phyloP scores from a whole-genome alignment of 1,140 invertebrate genomes.

The Neodiprion fabricii region DNA sequence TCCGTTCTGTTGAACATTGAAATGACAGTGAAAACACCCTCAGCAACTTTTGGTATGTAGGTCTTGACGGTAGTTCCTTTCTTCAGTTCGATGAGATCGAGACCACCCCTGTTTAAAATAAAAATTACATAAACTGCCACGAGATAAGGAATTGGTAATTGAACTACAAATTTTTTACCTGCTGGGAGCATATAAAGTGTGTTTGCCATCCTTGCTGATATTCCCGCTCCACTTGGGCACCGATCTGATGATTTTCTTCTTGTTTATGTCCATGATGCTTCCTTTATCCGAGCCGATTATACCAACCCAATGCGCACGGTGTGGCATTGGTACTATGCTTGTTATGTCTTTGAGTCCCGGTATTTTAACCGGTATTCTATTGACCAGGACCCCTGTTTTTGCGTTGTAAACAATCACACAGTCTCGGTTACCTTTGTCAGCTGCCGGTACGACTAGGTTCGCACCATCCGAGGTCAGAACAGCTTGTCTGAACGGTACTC shows the following conservation, averaged over 20 bases:
- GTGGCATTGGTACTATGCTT: conserved; percentile 77
- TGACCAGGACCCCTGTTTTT: conserved; percentile 79
- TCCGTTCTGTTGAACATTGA: conserved; percentile 94
- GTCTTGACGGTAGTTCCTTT: conserved; percentile 82
- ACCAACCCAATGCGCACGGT: conserved; percentile 83
- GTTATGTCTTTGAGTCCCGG: conserved; percentile 73
- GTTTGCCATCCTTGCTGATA: conserved; percentile 86
- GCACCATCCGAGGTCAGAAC: conserved; percentile 83
- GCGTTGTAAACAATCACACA: conserved; percentile 85
- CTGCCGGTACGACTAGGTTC: conserved; percentile 77
- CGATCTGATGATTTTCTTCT: conserved; percentile 77
- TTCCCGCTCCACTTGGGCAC: conserved; percentile 84
- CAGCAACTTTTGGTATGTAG: conserved; percentile 90
- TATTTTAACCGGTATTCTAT: conserved; percentile 75
- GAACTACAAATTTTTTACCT: conserved; percentile 52
- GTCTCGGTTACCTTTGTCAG: conserved; percentile 84
- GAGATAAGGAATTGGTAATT: conserved; percentile 4
- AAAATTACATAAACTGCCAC: background rate
- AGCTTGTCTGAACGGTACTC: conserved; percentile 72
- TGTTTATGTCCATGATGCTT: conserved; percentile 83
- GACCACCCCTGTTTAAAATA: conserved; percentile 74
- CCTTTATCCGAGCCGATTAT: conserved; percentile 91
- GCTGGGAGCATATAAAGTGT: conserved; percentile 90
- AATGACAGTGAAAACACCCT: conserved; percentile 96
- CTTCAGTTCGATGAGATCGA: conserved; percentile 89